Evolutionary conservation across 2,888 invertebrate genomes (phyloP), one percentile per base, ranked within the genome.

Genomic region (Eudemis profundana): DNA sequence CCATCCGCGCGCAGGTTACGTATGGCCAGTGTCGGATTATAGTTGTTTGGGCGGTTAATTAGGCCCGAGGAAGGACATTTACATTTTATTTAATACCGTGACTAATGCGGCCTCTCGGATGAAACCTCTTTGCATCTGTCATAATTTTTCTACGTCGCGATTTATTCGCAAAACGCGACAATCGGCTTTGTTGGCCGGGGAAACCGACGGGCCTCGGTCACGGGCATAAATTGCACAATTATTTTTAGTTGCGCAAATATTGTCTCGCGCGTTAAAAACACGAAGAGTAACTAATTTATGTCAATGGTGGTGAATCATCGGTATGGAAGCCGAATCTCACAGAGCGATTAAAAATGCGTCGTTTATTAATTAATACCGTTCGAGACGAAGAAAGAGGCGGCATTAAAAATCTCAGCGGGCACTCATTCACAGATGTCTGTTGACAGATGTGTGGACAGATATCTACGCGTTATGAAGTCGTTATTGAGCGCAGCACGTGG

Each of bases 61-160:
- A 87, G 80, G 74, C 75, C 78, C 79, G 75, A 78, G 75, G 76
- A 77, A 77, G 78, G 79, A 78, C 65, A 81, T 86, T 84, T 80
- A 81, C 79, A 85, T 87, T 84, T 83, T 85, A 86, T 87, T 85
- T 85, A 87, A 88, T 86, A 63, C 88, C 85, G 75, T 90, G 86
- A 90, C 87, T 85, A 89, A 92, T 89, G 77, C 73, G 74, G 70
- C 72, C 74, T 72, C 75, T 79, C 78, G 75, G 76, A 76, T 72
- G 78, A 74, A 78, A 79, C 77, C 78, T 82, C 74, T 76, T 84
- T 81, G 76, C 84, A 91, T 92, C 86, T 90, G 87, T 91, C 91
- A 90, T 91, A 90, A 90, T 92, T 92, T 89, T 91, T 91, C 90
- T 89, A 90, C 87, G 91, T 91, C 90, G 87, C 89, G 83, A 85